A percentile compares a stretch with the other conserved stretches of the same genome.
phyloP scores from a whole-genome alignment of 1,140 invertebrate genomes.

The Pseudomyrmex dendroicus region DNA sequence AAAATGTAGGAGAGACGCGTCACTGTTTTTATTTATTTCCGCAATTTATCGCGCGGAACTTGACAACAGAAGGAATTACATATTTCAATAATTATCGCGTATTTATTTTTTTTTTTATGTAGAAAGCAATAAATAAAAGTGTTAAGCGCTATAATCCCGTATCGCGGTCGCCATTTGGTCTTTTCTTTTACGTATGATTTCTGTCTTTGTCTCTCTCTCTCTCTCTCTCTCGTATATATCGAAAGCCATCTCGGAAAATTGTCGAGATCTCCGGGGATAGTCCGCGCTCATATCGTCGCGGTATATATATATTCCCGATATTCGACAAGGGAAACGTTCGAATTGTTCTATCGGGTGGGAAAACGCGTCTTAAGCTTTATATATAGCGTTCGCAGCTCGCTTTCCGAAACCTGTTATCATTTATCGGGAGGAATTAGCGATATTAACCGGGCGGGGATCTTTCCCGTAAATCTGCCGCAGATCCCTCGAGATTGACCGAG shows the following conservation, averaged over 20 bases:
- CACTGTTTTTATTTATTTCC: not conserved
- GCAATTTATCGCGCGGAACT: too few relatives aligned
- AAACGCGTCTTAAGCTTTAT: not conserved
- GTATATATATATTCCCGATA: not conserved
- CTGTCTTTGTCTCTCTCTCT: not conserved
- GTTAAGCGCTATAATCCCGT: too few relatives aligned
- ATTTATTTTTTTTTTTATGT: too few relatives aligned
- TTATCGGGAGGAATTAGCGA: slow-evolving; percentile 77
- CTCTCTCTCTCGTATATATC: not conserved
- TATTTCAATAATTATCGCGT: too few relatives aligned
- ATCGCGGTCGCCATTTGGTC: too few relatives aligned
- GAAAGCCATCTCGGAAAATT: slow-evolving; percentile 1
- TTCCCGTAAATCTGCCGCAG: slow-evolving; percentile 15
- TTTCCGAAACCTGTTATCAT: slow-evolving; percentile 58
- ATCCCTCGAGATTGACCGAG: slow-evolving; percentile 64
- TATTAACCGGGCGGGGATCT: slow-evolving; percentile 73
- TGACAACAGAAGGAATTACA: too few relatives aligned
- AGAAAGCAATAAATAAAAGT: too few relatives aligned
- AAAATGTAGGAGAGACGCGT: not conserved
- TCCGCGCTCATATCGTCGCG: slow-evolving; percentile 13
- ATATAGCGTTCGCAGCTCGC: not conserved
- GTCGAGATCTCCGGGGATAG: slow-evolving; percentile 1
- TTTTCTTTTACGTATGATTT: too few relatives aligned
- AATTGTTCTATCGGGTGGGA: not conserved
- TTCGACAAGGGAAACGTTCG: not conserved